phyloP scores from a whole-genome alignment of 2,113 vertebrate species.

The Neogobius melanostomus region DNA sequence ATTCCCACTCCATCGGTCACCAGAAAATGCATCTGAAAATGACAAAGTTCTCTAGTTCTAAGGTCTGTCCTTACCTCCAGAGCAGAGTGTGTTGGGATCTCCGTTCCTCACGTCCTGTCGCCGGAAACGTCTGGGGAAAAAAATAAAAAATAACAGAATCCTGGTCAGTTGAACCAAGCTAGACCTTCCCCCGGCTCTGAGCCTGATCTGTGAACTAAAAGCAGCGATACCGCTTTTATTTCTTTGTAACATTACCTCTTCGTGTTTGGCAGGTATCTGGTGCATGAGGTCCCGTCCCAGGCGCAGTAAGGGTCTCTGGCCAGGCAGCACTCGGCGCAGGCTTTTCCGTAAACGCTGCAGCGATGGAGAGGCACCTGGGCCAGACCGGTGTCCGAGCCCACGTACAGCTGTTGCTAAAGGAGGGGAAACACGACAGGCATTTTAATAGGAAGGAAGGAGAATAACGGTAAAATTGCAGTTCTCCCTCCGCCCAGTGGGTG shows the following conservation, averaged over 20 bases:
- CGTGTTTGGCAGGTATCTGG: conserved; percentile 90
- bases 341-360: conserved; percentile 90
- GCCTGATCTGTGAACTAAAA: too few species aligned
- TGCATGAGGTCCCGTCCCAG: conserved; percentile 92
- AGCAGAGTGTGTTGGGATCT: conserved; percentile 91
- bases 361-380: conserved; percentile 92
- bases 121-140: conserved; percentile 83
- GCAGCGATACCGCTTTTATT: too few species aligned
- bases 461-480: too few species aligned
- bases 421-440: not conserved
- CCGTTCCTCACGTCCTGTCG: conserved; percentile 94
- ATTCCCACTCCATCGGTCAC: too few species aligned
- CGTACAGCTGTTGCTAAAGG: conserved; percentile 91
- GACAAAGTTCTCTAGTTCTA: too few species aligned
- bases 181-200: too few species aligned
- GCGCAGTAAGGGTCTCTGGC: conserved; percentile 97
- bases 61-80: conserved; percentile 80
- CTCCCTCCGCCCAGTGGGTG: too few species aligned
- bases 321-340: conserved; percentile 94
- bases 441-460: not conserved
- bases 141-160: not conserved
- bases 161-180: not conserved
- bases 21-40: too few species aligned
- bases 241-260: conserved; percentile 78
- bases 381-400: conserved; percentile 81